These are phyloP conservation scores for Metopolophium dirhodum DNA, from an alignment of 1,140 invertebrate species.

Conservation along the genomic window DNA sequence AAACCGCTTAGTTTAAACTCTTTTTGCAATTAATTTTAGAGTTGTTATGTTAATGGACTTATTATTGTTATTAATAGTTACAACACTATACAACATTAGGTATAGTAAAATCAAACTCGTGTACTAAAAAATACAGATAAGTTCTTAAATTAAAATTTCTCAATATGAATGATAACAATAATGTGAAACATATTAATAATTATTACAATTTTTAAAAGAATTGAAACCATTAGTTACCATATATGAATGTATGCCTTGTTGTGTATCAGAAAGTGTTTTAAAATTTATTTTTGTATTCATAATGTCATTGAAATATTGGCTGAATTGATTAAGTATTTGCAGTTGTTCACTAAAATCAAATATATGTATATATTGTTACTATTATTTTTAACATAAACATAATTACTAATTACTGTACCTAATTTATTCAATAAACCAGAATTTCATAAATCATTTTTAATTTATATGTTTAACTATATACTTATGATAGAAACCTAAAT, in stretches of 20 bases:
- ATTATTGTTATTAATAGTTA: not conserved
- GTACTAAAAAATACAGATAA: not conserved
- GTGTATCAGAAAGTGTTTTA: slow-evolving; percentile 17
- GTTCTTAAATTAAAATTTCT: not conserved
- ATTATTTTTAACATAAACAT: not conserved
- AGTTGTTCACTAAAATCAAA: slow-evolving; percentile 23
- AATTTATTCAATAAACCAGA: not conserved
- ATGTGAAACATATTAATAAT: not conserved
- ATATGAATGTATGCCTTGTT: slow-evolving; percentile 37
- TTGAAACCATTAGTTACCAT: slow-evolving; percentile 23
- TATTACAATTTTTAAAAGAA: not conserved
- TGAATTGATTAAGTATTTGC: slow-evolving; percentile 23
- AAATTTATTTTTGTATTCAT: not conserved
- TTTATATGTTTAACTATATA: too few species aligned
- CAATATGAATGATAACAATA: not conserved
- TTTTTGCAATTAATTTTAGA: not conserved
- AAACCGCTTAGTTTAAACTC: not conserved
- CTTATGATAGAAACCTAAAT: too few species aligned
- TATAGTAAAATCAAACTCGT: not conserved
- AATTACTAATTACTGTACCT: not conserved
- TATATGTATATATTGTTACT: not conserved
- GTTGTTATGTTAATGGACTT: not conserved
- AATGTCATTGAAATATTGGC: slow-evolving; percentile 27
- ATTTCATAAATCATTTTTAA: too few species aligned
- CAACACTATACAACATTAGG: not conserved